Evolutionary conservation across 2,113 vertebrate genomes (phyloP), one percentile per base, ranked within the genome.

Genomic region (Fregata magnificens): DNA sequence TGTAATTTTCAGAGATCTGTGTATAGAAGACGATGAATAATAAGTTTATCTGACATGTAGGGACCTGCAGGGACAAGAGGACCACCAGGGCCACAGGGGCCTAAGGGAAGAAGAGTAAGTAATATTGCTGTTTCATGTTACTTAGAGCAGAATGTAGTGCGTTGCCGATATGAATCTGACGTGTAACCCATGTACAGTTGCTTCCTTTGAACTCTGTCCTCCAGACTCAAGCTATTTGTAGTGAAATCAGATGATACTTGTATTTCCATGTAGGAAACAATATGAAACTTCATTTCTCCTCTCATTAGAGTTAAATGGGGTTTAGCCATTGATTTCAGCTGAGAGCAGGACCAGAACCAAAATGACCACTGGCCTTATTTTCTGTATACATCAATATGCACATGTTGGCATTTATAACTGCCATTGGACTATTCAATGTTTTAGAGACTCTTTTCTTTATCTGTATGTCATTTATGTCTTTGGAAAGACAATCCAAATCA

Each of bases 61-160:
- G 99, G 99, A 96, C 98, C 93, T 79, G 85, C 97, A 36, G 99
- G 99, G 29, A 74, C 94, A 92, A 99, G 98, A 96, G 99, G 99
- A 55, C 86, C 94, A 82, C 94, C 98, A 74, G 99, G 99, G 13
- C 97, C 96, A 31, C 97, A 98, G 63, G 99, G 99, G 76, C 91
- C 97, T 34, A 99, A 99, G 97, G 99, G 99, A 94, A 98, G 98
- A 97, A 99, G 98, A 97, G 99, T 99, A 98, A 99, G 99, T 98
- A 47, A 44, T 31, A 26, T 15, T 82, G 59, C 13, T 91, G 28
- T 65, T 82, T 62, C 17, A 0, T 53, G 38, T 44, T 80, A 5
- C 17, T 66, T 58, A 38, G 36, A 53, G 32, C 50, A 94, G 53
- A 84, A 25, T 28, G 21, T 11, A 11, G 22, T 11, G 6, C 20